Evolutionary conservation across 2,113 vertebrate genomes (phyloP).

Genomic region (Oreotrochilus melanogaster): DNA sequence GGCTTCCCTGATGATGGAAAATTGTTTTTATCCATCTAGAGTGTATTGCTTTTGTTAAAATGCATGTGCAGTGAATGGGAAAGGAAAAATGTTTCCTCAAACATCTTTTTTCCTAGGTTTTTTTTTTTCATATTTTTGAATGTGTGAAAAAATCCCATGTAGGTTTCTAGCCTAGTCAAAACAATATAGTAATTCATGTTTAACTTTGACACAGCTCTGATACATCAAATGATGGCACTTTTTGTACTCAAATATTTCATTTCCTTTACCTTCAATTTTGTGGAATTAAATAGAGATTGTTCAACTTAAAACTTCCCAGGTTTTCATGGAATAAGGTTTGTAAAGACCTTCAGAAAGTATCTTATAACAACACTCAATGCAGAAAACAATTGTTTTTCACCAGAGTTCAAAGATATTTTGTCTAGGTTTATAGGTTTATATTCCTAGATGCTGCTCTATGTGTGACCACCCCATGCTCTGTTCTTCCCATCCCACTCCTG

Average conservation of each 20-base stretch:
- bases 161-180: slow-evolving; percentile 16
- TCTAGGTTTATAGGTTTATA: not conserved
- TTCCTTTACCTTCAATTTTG: slow-evolving; percentile 50
- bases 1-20: slow-evolving; percentile 77
- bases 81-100: slow-evolving; percentile 20
- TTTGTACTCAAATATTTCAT: not conserved
- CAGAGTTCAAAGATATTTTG: not conserved
- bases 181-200: slow-evolving; percentile 31
- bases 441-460: not conserved
- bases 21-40: slow-evolving; percentile 74
- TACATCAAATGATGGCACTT: not conserved
- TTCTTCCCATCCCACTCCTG: not conserved
- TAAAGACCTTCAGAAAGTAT: not conserved
- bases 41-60: slow-evolving; percentile 36
- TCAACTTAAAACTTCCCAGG: not conserved
- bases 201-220: slow-evolving; percentile 38
- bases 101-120: slow-evolving; percentile 42
- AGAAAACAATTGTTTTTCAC: not conserved
- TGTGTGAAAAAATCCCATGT: slow-evolving; percentile 6
- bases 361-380: not conserved
- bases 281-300: not conserved
- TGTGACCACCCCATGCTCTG: accelerated
- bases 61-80: slow-evolving; percentile 47
- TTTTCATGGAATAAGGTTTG: not conserved
- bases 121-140: not conserved